Evolutionary conservation across 2,113 vertebrate genomes (phyloP), one percentile per base, ranked within the genome.

Genomic region (Megaceryle torquata): DNA sequence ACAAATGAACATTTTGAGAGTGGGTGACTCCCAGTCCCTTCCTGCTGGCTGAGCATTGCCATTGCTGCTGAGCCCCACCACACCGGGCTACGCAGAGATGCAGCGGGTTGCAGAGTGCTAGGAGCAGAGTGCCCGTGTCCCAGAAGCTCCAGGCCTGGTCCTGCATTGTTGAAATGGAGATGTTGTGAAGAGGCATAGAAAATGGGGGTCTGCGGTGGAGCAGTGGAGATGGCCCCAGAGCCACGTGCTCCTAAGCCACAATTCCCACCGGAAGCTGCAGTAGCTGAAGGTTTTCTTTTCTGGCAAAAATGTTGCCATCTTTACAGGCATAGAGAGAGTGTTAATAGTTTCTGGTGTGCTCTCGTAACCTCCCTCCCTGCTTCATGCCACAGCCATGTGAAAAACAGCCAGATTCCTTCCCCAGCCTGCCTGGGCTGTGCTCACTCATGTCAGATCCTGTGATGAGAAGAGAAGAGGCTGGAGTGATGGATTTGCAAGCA

Each of bases 351-450:
- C 71, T 91, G 43, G 24, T 93, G 69, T 59, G 72, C 41, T 88
- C 18, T 89, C 39, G 9, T 59, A 75, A 67, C 51, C 19, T 88
- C 39, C 28, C 43, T 93, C 50, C 59, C 72, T 78, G 60, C 60
- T 86, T 81, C 48, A 21, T 6, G 16, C 70, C 0, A 0, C 33
- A 56, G 61, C 60, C 43, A 11, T 0, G 0, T 82, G 70, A 93
- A 82, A 63, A 92, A 21, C 77, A 84, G 44, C 28, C 72, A 60
- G 17, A 78, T 89, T 92, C 72, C 39, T 89, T 92, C 77, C 53
- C 74, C 63, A 82, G 75, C 14, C 31, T 56, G 35, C 81, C 57
- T 60, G 39, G 25, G 69, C 85, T 71, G 72, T 15, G 4, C 22
- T 22, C 35, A 8, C 31, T 88, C n/a, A 20, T 75, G 89, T 86